Conservation (phyloP, 2,797 vertebrate genomes). For the Scolopax bukidnonensis region DNA sequence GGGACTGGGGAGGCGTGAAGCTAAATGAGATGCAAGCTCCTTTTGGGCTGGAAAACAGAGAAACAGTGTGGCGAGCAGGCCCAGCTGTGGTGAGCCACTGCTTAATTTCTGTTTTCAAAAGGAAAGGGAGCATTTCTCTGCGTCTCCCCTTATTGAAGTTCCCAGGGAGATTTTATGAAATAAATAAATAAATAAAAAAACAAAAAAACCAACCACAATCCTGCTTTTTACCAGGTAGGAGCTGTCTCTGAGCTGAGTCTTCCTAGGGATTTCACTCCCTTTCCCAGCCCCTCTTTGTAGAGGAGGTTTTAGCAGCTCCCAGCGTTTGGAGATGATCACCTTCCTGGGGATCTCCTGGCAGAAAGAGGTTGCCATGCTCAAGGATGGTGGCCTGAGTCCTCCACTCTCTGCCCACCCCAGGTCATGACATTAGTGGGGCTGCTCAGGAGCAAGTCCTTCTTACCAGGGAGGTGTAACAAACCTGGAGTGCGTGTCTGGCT, state of each 20-base stretch:
- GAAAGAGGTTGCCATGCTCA: background rate
- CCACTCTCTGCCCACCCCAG: background rate
- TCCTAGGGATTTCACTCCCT: constrained; percentile 61
- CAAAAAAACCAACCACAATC: background rate
- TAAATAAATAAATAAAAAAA: background rate
- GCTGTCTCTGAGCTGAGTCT: constrained; percentile 63
- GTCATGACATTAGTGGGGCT: background rate
- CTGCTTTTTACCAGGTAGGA: constrained; percentile 46
- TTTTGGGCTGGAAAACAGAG: constrained; percentile 5
- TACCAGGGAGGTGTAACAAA: constrained; percentile 31
- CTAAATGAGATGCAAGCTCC: background rate
- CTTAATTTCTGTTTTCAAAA: background rate
- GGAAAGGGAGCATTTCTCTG: background rate
- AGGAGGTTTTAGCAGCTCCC: constrained; percentile 38
- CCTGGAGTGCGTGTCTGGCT: constrained; percentile 39
- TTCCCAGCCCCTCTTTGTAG: constrained; percentile 34
- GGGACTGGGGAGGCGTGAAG: background rate
- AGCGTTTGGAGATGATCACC: background rate
- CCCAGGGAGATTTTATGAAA: constrained; percentile 33
- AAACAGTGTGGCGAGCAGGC: background rate
- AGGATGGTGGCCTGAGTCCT: background rate
- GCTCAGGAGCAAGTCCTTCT: background rate
- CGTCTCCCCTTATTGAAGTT: background rate
- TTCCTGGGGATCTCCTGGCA: background rate
- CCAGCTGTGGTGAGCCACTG: constrained; percentile 13